Evolutionary conservation across 2,888 invertebrate species (phyloP).

Genomic region (Heliconius erato): DNA sequence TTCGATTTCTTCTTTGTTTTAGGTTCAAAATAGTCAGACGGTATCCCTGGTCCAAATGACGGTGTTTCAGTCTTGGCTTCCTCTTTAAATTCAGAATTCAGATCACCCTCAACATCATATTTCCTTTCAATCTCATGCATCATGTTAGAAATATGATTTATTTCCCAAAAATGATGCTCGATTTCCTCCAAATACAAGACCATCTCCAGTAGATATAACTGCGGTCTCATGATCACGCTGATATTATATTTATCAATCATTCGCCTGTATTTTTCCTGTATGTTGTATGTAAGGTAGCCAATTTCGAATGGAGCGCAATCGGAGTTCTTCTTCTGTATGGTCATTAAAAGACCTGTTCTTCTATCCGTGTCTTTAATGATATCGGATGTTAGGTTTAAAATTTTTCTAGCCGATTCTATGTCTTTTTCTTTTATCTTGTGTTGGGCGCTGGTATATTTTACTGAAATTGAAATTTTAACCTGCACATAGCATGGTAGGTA

Average conservation of each 20-base stretch:
- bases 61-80: background rate
- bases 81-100: constrained; percentile 28
- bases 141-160: constrained; percentile 60
- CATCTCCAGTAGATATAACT: constrained; percentile 47
- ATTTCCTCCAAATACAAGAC: constrained; percentile 52
- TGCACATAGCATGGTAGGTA: background rate
- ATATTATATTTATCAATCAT: constrained; percentile 64
- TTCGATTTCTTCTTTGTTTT: background rate
- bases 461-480: constrained; percentile 16
- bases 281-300: constrained; percentile 50
- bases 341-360: constrained; percentile 22
- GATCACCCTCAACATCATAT: constrained; percentile 44
- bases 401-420: constrained; percentile 14
- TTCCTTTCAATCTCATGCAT: constrained; percentile 62
- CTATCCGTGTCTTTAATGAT: constrained; percentile 49
- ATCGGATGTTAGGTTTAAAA: constrained; percentile 44
- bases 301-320: constrained; percentile 48
- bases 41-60: background rate
- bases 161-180: constrained; percentile 56
- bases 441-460: background rate
- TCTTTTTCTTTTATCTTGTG: constrained; percentile 9
- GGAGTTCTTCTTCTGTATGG: constrained; percentile 37
- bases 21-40: background rate
- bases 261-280: constrained; percentile 61
- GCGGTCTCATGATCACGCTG: background rate